Percentiles rank a stretch among this genome's conserved stretches.
Conservation (phyloP, 2,797 vertebrate genomes). For the Enteromius trimaculatus region DNA sequence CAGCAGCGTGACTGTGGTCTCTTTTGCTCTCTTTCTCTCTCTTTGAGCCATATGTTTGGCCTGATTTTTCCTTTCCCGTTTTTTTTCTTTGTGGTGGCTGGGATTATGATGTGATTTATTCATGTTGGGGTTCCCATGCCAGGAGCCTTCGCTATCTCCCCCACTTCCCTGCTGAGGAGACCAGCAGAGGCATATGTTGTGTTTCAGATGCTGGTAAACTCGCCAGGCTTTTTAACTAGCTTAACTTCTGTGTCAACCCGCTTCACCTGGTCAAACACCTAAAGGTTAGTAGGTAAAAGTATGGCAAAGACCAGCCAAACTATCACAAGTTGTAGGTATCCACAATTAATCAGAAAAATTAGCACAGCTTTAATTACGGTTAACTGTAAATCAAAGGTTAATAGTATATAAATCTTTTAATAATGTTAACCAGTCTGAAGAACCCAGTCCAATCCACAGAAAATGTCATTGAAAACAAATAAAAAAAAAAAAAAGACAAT, state of each 20-base stretch:
- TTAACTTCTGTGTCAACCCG: neutral
- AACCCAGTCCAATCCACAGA: neutral
- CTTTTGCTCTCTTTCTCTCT: conserved; percentile 39
- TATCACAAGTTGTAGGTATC: neutral
- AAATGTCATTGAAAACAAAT: too few relatives aligned
- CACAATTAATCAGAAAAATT: neutral
- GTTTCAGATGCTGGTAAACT: conserved; percentile 8
- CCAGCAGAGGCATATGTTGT: conserved; percentile 3
- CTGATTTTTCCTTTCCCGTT: conserved; percentile 48
- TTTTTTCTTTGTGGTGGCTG: conserved; percentile 64
- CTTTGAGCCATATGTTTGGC: conserved; percentile 61
- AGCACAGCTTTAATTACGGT: neutral
- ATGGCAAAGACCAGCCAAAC: neutral
- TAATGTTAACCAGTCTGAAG: neutral
- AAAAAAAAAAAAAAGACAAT: too few relatives aligned
- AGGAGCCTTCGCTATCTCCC: conserved; percentile 59
- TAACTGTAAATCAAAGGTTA: neutral
- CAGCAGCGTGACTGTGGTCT: conserved; percentile 50
- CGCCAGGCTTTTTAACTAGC: neutral
- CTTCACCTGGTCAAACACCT: neutral
- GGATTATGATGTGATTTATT: conserved; percentile 72
- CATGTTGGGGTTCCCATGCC: conserved; percentile 62
- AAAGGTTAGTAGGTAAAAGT: neutral
- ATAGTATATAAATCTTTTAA: neutral
- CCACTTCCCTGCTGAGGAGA: conserved; percentile 48